Conservation (phyloP, 1,140 invertebrate species). For the Megalopta genalis region DNA sequence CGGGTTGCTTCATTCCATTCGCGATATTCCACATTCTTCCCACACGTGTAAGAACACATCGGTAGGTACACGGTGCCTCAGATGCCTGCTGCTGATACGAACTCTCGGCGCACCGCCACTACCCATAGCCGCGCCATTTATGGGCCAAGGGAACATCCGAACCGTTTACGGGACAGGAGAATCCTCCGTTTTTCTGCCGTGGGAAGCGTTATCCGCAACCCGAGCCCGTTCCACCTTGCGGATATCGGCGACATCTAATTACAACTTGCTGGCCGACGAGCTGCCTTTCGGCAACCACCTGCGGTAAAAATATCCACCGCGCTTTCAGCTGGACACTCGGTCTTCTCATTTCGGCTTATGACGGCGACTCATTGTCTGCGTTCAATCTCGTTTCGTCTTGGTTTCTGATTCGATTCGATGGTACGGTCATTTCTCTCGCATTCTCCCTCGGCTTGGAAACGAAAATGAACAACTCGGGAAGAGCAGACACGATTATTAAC, state of each 20-base stretch:
- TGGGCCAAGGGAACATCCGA: conserved; percentile 72
- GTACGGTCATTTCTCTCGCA: no score
- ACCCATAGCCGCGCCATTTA: conserved; percentile 72
- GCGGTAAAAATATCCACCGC: no score
- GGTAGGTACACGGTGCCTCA: conserved; percentile 68
- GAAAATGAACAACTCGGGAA: no score
- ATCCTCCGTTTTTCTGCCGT: conserved; percentile 47
- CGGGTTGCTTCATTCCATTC: conserved; percentile 76
- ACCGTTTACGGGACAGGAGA: conserved; percentile 70
- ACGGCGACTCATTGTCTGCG: no score
- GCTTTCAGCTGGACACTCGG: no score
- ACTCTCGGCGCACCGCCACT: conserved; percentile 52
- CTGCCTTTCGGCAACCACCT: not conserved
- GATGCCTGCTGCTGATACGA: conserved; percentile 75
- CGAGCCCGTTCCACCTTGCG: not conserved
- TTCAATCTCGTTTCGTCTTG: no score
- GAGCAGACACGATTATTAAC: no score
- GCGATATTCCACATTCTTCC: conserved; percentile 79
- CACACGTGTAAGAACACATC: conserved; percentile 76
- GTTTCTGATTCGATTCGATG: no score
- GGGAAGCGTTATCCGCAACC: conserved; percentile 31
- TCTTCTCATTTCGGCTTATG: no score
- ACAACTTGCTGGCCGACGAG: not conserved
- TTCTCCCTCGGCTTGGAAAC: no score
- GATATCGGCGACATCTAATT: conserved; percentile 9